A percentile compares a stretch with the other conserved stretches of the same genome.
Evolutionary conservation across 2,113 vertebrate species (phyloP).

Genomic region (Stegostoma tigrinum): DNA sequence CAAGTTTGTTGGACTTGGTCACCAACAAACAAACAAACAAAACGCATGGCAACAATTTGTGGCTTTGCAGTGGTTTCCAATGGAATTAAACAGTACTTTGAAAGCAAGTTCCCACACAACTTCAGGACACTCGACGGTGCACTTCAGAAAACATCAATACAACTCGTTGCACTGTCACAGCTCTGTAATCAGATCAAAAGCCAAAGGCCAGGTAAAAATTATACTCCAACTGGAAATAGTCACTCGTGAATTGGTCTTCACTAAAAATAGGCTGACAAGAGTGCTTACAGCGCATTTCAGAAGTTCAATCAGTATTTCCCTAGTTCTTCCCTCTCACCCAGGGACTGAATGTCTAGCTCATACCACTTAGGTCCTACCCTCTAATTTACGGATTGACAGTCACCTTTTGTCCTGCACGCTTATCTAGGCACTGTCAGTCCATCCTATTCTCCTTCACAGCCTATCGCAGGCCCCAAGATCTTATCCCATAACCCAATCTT

Average conservation of each 20-base stretch:
- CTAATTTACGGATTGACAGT: no score
- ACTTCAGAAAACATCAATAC: not conserved
- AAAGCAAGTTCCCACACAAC: not conserved
- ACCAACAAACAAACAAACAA: not conserved
- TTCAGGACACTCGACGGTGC: not conserved
- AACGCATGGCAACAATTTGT: not conserved
- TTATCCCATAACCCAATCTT: no score
- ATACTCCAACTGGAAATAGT: constrained; percentile 11
- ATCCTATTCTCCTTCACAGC: not conserved
- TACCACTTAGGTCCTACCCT: no score
- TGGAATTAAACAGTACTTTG: not conserved
- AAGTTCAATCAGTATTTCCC: not conserved
- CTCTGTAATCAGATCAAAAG: not conserved
- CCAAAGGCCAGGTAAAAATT: not conserved
- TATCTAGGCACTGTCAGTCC: no score
- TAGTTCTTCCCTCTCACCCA: not conserved
- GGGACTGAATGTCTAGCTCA: not conserved
- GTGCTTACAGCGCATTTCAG: not conserved
- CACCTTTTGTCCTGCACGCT: no score
- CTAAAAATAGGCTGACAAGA: not conserved
- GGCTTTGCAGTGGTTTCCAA: not conserved
- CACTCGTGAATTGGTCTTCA: not conserved
- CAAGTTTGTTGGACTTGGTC: not conserved
- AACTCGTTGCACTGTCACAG: not conserved
- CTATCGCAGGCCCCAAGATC: no score